Base-by-base conservation (phyloP, 2,113 vertebrate genomes). In the Delphinapterus leucas region DNA sequence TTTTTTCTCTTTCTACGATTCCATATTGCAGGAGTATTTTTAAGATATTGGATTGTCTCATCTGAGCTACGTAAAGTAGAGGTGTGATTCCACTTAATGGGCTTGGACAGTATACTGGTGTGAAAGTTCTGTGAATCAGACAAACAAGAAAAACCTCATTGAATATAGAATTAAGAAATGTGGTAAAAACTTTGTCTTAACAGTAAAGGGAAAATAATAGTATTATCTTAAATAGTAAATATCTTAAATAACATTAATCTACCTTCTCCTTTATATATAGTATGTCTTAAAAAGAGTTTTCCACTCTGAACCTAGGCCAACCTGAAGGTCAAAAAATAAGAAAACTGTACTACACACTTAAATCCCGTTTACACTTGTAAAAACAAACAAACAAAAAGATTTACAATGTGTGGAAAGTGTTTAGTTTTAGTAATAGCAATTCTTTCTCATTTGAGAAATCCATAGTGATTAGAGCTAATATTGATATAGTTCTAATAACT, bases 1-100 rank as follows among this genome's bases (percentile, higher is more conserved):
- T 97, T 67, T 92, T 97, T 65, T 98, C 98, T 97, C 97, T 98
- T 88, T 98, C 98, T 44, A 98, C 88, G 67, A 98, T 98, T 55
- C 97, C 98, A 83, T 98, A 98, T 71, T 98, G 98, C 53, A 98
- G 86, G n/a, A 98, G 96, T 79, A 98, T 95, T 82, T 98, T 98
- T 81, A 98, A 92, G 96, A 98, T 98, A n/a, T 36, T 98, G 25
- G 98, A 97, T 79, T 98, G 98, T 93, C 98, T 97, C 41, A 93
- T 98, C 96, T 98, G 97, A 95, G 98, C 97, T 73, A 98, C 96
- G 0, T 98, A 98, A 74, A 96, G 92, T 15, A 98, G 92, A 65
- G 98, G 98, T 26, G 97, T 98, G 95, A 98, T 97, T 33, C 98
- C 98, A 61, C 92, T 98, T 76, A 98, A n/a, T 25, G 98, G 96